Evolutionary conservation across 2,113 vertebrate genomes (phyloP).

Genomic region (Vidua macroura): DNA sequence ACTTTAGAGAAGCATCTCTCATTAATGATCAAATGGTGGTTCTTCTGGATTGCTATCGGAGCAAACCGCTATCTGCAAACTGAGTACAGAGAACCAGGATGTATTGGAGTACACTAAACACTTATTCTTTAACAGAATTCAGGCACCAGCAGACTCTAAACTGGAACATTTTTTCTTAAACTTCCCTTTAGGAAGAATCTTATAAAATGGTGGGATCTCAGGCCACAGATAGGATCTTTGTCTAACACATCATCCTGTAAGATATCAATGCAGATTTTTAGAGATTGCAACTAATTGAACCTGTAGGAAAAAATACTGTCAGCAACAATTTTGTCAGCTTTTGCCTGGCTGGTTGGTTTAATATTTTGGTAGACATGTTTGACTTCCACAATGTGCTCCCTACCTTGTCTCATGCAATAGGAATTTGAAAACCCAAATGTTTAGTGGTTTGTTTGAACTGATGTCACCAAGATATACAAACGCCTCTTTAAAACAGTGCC

Average conservation of each 20-base stretch:
- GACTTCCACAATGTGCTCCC: not conserved
- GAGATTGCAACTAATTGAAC: not conserved
- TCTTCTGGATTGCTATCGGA: not conserved
- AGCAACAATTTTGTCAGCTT: not conserved
- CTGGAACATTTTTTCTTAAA: not conserved
- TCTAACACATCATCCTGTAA: not conserved
- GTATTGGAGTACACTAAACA: not conserved
- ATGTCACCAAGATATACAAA: conserved; percentile 17
- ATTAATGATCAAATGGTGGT: fast-evolving
- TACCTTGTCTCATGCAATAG: not conserved
- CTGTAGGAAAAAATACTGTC: not conserved
- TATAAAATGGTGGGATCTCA: not conserved
- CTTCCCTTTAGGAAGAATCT: not conserved
- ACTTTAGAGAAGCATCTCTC: not conserved
- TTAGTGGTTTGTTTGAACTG: conserved; percentile 21
- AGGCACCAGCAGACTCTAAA: not conserved
- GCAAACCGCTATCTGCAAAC: not conserved
- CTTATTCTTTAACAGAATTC: not conserved
- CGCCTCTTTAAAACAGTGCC: conserved; percentile 25
- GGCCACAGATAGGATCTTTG: not conserved
- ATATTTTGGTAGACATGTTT: not conserved
- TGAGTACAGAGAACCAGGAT: not conserved
- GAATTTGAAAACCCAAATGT: not conserved
- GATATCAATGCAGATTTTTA: not conserved
- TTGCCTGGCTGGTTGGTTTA: not conserved